phyloP scores from a whole-genome alignment of 2,888 invertebrate species.

The Pemphredon lugubris region DNA sequence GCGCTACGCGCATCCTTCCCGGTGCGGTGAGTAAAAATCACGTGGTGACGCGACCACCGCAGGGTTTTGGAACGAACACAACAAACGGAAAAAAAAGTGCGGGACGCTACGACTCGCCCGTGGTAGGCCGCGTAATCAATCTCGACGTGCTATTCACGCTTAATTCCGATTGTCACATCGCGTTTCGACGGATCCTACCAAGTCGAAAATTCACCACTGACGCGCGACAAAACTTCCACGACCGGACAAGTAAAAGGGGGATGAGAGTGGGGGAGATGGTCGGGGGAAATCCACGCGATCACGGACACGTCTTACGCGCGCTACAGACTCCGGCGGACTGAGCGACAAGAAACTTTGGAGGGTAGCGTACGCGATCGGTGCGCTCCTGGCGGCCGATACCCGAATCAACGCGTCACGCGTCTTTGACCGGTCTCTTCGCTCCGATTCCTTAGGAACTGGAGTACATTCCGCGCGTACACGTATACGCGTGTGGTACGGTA shows the following conservation, averaged over 20 bases:
- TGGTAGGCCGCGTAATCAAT: too few species aligned
- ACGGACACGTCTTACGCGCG: constrained; percentile 58
- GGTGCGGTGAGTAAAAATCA: constrained; percentile 33
- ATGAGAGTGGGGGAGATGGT: background rate
- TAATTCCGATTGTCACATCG: constrained; percentile 11
- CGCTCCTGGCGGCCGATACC: constrained; percentile 66
- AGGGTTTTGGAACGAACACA: background rate
- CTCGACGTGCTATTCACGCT: too few species aligned
- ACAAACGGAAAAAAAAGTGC: too few species aligned
- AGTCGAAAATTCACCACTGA: background rate
- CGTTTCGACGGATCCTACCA: background rate
- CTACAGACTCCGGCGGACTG: constrained; percentile 76
- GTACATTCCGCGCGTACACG: constrained; percentile 8
- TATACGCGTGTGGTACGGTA: too few species aligned
- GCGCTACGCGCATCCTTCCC: constrained; percentile 11
- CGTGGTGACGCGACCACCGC: constrained; percentile 33
- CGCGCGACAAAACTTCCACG: background rate
- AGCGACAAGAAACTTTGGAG: constrained; percentile 63
- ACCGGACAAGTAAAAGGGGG: background rate
- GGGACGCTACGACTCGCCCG: too few species aligned
- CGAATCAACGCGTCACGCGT: constrained; percentile 35
- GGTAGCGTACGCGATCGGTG: constrained; percentile 68
- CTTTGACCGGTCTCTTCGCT: constrained; percentile 48
- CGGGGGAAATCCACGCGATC: constrained; percentile 5
- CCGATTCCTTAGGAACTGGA: constrained; percentile 54